phyloP scores from a whole-genome alignment of 2,797 vertebrate genomes.

The Scarus forsteni region DNA sequence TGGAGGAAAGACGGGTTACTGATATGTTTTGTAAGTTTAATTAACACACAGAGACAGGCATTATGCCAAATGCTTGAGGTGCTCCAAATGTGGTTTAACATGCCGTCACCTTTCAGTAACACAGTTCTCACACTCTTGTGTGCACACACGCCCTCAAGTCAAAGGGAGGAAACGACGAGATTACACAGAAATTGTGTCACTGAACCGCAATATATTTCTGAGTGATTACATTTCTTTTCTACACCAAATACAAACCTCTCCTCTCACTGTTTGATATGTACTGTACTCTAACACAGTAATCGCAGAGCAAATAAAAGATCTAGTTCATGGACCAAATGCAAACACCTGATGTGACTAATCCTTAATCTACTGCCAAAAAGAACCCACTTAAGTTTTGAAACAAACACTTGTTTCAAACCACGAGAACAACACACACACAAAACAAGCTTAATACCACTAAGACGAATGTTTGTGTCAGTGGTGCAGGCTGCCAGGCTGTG shows the following conservation, averaged over 20 bases:
- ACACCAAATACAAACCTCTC: constrained; percentile 5
- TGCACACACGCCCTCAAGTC: constrained; percentile 15
- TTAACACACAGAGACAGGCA: constrained; percentile 53
- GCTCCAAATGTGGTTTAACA: constrained; percentile 55
- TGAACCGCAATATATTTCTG: constrained; percentile 8
- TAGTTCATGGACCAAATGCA: constrained; percentile 5
- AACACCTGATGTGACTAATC: constrained; percentile 13
- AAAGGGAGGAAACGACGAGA: constrained; percentile 18
- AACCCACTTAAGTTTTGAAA: not conserved
- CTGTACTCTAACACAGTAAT: constrained; percentile 5
- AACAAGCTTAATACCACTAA: constrained; percentile 20
- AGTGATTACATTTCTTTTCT: constrained; percentile 21
- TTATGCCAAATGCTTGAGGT: constrained; percentile 55
- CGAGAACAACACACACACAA: not conserved
- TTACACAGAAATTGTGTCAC: constrained; percentile 6
- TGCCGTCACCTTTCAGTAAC: constrained; percentile 63
- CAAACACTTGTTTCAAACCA: not conserved
- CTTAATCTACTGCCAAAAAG: constrained; percentile 16
- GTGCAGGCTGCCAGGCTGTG: constrained; percentile 21
- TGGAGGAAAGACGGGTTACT: constrained; percentile 50
- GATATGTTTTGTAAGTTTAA: constrained; percentile 64
- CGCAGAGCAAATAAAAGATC: constrained; percentile 17
- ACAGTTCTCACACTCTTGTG: constrained; percentile 27
- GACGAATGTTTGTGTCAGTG: constrained; percentile 26
- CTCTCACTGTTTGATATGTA: constrained; percentile 4